Conservation (phyloP, 2,888 invertebrate species). For the Augochlorella aurata region DNA sequence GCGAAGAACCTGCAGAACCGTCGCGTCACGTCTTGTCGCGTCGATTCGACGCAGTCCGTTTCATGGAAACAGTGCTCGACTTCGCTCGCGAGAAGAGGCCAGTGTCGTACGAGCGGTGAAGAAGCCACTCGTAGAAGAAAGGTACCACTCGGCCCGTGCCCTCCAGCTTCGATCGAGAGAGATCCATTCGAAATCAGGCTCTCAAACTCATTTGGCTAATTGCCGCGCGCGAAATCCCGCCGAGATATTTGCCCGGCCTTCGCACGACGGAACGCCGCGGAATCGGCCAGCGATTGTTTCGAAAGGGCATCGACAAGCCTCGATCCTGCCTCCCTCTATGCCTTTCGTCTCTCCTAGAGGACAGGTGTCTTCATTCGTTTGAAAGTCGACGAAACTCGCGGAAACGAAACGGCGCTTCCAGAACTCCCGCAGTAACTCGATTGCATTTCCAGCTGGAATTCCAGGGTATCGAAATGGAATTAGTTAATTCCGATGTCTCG, state of each 20-base stretch:
- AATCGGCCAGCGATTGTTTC: not conserved
- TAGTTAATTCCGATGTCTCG: conserved; percentile 5
- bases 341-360: too few species aligned
- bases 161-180: conserved; percentile 5
- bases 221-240: not conserved
- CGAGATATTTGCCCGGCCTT: not conserved
- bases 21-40: not conserved
- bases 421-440: not conserved
- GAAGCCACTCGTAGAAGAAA: conserved; percentile 1
- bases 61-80: not conserved
- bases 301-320: not conserved
- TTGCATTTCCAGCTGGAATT: not conserved
- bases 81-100: not conserved
- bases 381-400: not conserved
- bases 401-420: not conserved
- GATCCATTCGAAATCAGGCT: not conserved
- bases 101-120: not conserved
- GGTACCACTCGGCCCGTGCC: not conserved
- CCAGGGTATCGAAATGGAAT: not conserved
- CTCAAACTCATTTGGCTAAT: not conserved
- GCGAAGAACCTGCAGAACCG: not conserved
- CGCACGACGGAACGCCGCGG: not conserved
- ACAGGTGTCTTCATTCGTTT: not conserved
- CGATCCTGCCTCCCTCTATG: too few species aligned
- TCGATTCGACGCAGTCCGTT: conserved; percentile 9